Base-by-base conservation (phyloP, 2,113 vertebrate species). In the Sorex araneus region DNA sequence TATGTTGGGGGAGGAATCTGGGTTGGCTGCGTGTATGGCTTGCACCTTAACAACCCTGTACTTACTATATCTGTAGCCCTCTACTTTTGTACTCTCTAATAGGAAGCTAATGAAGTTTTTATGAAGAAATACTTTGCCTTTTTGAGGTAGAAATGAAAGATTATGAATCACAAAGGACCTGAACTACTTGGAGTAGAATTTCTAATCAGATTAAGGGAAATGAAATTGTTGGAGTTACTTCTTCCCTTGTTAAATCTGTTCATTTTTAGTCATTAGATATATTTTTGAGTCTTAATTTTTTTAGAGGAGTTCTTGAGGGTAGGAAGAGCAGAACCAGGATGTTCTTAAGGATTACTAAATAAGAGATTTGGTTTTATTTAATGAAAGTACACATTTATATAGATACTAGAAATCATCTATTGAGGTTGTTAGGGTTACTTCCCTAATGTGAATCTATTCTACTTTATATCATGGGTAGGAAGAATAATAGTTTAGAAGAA, bases 261-360 rank as follows among this genome's bases (percentile, higher is more conserved):
- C 25, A 7, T 93, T 92, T 96, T 21, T 63, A 87, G 67, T 76
- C 8, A 28, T 86, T 91, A 71, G 47, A 90, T 93, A 4, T n/a
- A 73, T 87, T 92, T 94, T 92, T 90, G 73, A 83, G 32, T 76
- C 21, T 94, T 12, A 45, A 40, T 93, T 89, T 66, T 66, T 30
- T 80, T 63, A 92, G n/a, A 89, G 90, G n/a, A 89, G 90, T 92
- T 69, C 25, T 95, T 75, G 78, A 87, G 64, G 2, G 66, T 27
- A 84, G 66, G 27, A 43, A 50, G 34, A 81, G 54, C 21, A 67
- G 34, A 94, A 43, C 92, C 63, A 89, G 57, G 76, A 83, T 71
- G 40, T 21, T 83, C 84, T 57, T 45, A 81, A 84, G 66, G 50
- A 79, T 93, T 83, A 70, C 13, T 75, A 60, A 91, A 83, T 69